Conservation (phyloP, 2,797 vertebrate species). For the Brotula barbata region DNA sequence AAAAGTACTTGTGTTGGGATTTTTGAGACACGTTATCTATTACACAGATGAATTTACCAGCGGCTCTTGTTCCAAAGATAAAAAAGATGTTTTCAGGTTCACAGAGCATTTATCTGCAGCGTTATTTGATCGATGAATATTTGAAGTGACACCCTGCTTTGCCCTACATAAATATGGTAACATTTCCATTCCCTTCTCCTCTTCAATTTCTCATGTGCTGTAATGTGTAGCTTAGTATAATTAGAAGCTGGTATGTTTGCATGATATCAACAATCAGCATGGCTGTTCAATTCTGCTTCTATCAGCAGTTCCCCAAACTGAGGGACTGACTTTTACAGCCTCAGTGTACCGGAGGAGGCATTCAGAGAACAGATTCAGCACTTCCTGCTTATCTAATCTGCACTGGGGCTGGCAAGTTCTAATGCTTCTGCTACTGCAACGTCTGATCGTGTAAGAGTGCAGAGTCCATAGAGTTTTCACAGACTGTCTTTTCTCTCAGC, state of each 20-base stretch:
- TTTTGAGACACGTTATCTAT: background rate
- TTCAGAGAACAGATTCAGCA: conserved; percentile 78
- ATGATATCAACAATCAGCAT: conserved; percentile 78
- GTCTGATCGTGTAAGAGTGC: conserved; percentile 44
- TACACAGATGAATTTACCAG: conserved; percentile 6
- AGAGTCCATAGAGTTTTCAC: conserved; percentile 48
- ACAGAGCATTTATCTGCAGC: background rate
- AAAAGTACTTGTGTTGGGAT: background rate
- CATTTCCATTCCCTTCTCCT: conserved; percentile 29
- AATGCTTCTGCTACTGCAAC: conserved; percentile 42
- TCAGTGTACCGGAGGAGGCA: conserved; percentile 61
- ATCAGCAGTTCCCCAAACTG: conserved; percentile 77
- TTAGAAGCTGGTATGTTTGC: conserved; percentile 73
- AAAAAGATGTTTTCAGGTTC: background rate
- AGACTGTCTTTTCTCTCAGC: conserved; percentile 10
- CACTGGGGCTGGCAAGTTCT: conserved; percentile 59
- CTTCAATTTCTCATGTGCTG: conserved; percentile 33
- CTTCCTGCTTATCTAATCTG: conserved; percentile 83
- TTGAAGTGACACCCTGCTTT: conserved; percentile 26
- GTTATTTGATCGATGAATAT: conserved; percentile 15
- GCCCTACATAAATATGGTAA: conserved; percentile 23
- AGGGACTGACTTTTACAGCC: conserved; percentile 68
- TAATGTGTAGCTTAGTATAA: conserved; percentile 64
- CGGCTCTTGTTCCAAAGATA: background rate
- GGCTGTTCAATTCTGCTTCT: conserved; percentile 77